Conservation (phyloP, 1,140 invertebrate species). For the Drosophila ohnishii region DNA sequence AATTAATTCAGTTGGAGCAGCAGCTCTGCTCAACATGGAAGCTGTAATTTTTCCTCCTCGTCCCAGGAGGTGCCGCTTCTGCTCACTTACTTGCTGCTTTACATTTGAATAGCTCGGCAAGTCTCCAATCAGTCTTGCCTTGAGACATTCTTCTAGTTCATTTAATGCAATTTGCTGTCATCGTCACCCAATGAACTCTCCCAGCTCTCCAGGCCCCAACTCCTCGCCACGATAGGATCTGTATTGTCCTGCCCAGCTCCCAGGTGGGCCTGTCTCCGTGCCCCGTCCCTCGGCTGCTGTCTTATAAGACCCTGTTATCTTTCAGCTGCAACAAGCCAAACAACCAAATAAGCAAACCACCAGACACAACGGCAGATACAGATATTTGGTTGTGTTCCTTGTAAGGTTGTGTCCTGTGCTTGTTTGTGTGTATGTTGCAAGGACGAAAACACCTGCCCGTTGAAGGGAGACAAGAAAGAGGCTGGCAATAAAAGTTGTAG, state of each 20-base stretch:
- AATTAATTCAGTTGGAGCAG: background rate
- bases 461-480: conserved; percentile 8
- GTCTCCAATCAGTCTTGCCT: conserved; percentile 49
- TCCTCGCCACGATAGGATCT: conserved; percentile 2
- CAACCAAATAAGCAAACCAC: conserved; percentile 36
- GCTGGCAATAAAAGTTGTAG: background rate
- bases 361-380: conserved; percentile 19
- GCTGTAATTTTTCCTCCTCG: background rate
- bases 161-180: conserved; percentile 58
- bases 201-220: too few species aligned
- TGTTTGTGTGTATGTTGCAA: background rate
- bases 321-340: conserved; percentile 42
- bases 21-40: background rate
- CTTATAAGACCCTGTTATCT: conserved; percentile 43
- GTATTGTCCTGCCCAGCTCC: conserved; percentile 30
- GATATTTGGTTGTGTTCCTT: conserved; percentile 18
- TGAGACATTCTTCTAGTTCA: conserved; percentile 48
- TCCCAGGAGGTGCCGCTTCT: conserved; percentile 11
- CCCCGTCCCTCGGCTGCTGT: background rate
- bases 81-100: conserved; percentile 24
- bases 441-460: conserved; percentile 26
- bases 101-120: conserved; percentile 24
- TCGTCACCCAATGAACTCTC: conserved; percentile 44
- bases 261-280: conserved; percentile 11
- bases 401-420: background rate